Conservation (phyloP, 2,888 invertebrate species). For the Formica aserva region DNA sequence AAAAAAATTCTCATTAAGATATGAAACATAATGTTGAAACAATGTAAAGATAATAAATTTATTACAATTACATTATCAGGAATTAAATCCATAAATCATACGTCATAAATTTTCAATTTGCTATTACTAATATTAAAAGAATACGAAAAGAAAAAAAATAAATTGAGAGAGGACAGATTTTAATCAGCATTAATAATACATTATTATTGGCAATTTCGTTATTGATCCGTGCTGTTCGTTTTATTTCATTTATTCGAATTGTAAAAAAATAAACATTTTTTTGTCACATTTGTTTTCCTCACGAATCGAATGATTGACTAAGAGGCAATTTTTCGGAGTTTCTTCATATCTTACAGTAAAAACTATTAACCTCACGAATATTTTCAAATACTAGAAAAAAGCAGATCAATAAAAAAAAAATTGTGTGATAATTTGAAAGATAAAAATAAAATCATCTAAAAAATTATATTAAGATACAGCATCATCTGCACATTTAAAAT, state of each 20-base stretch:
- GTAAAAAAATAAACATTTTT: constrained; percentile 6
- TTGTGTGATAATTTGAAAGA: background rate
- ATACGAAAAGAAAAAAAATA: background rate
- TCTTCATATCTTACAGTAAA: constrained; percentile 52
- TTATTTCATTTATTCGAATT: constrained; percentile 7
- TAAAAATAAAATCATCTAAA: background rate
- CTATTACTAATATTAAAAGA: background rate
- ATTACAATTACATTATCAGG: background rate
- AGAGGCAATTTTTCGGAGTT: constrained; percentile 71
- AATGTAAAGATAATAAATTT: background rate
- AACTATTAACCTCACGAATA: background rate
- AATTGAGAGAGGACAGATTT: background rate
- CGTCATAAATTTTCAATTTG: background rate
- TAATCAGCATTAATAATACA: background rate
- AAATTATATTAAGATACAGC: background rate
- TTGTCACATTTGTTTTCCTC: background rate
- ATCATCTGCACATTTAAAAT: too few species aligned
- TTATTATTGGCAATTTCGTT: background rate
- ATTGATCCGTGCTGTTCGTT: constrained; percentile 3
- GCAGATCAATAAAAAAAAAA: background rate
- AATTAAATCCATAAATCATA: background rate
- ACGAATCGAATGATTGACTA: constrained; percentile 69
- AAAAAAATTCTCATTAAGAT: background rate
- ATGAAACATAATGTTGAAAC: background rate
- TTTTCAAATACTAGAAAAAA: background rate